Percentiles rank a stretch among this genome's conserved stretches.
These are phyloP conservation scores for Ageneiosus marmoratus DNA, from an alignment of 2,113 vertebrate genomes.

Conservation along the genomic window DNA sequence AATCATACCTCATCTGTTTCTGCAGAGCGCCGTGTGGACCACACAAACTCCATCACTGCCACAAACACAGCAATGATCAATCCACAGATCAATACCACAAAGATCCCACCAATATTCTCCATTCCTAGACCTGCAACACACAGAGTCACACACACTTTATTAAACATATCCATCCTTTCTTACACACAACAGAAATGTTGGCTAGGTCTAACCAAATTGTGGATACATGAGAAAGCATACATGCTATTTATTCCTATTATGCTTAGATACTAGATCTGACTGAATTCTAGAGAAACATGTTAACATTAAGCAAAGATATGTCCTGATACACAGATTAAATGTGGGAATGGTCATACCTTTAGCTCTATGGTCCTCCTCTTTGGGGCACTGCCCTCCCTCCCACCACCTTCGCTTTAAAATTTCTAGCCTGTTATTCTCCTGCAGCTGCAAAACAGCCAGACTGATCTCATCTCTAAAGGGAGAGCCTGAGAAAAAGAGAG, in stretches of 20 bases:
- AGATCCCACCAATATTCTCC: slow-evolving; percentile 91
- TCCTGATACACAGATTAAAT: neutral
- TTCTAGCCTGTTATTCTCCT: slow-evolving; percentile 89
- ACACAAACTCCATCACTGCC: slow-evolving; percentile 89
- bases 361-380: slow-evolving; percentile 87
- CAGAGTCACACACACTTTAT: slow-evolving; percentile 25
- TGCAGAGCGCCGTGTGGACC: slow-evolving; percentile 83
- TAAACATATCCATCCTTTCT: neutral
- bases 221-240: neutral
- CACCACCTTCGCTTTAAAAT: slow-evolving; percentile 91
- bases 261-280: neutral
- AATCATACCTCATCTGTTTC: slow-evolving; percentile 82
- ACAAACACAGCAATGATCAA: slow-evolving; percentile 90
- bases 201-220: too few species aligned
- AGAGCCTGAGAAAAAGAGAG: slow-evolving; percentile 72
- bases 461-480: slow-evolving; percentile 88
- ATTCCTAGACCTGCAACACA: slow-evolving; percentile 77
- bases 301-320: neutral
- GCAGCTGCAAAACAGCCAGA: slow-evolving; percentile 85
- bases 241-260: neutral
- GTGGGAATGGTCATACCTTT: slow-evolving; percentile 72
- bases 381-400: slow-evolving; percentile 87
- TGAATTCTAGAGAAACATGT: neutral
- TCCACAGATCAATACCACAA: slow-evolving; percentile 89
- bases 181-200: neutral